Conservation (phyloP, 2,797 vertebrate genomes). For the Labeo calbasu region DNA sequence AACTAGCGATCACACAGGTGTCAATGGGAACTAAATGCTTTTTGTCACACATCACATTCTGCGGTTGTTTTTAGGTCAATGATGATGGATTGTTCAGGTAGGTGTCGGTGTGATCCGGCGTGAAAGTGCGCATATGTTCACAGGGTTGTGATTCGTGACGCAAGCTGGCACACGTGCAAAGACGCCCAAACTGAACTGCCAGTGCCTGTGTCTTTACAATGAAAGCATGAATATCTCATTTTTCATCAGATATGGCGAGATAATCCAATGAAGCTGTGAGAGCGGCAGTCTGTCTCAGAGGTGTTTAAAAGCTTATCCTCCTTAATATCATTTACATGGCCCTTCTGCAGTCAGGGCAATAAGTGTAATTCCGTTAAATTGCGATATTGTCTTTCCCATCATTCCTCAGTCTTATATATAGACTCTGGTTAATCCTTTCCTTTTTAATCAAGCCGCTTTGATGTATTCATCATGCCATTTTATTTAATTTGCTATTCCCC, state of each 20-base stretch:
- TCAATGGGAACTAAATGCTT: slow-evolving; percentile 13
- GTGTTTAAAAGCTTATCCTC: slow-evolving; percentile 66
- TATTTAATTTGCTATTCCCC: slow-evolving; percentile 44
- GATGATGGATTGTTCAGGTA: slow-evolving; percentile 1
- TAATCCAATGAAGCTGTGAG: slow-evolving; percentile 57
- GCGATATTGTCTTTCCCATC: slow-evolving; percentile 39
- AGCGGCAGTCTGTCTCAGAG: slow-evolving; percentile 63
- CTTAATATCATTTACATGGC: slow-evolving; percentile 65
- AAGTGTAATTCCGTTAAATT: slow-evolving; percentile 59
- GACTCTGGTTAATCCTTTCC: slow-evolving; percentile 45
- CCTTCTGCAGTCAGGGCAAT: slow-evolving; percentile 60
- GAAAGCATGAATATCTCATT: slow-evolving; percentile 37
- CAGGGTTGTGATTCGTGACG: neutral
- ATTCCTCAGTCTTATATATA: slow-evolving; percentile 43
- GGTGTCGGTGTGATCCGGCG: neutral
- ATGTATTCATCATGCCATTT: slow-evolving; percentile 50
- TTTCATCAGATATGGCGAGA: slow-evolving; percentile 47
- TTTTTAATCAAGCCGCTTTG: slow-evolving; percentile 54
- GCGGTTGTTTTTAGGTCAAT: slow-evolving; percentile 27
- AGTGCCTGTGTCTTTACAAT: slow-evolving; percentile 36
- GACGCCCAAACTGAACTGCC: neutral
- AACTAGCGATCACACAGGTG: slow-evolving; percentile 27
- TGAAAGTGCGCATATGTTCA: neutral
- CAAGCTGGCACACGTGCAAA: neutral
- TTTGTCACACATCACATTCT: slow-evolving; percentile 18